Evolutionary conservation across 2,113 vertebrate species (phyloP).

Genomic region (Saguinus midas): DNA sequence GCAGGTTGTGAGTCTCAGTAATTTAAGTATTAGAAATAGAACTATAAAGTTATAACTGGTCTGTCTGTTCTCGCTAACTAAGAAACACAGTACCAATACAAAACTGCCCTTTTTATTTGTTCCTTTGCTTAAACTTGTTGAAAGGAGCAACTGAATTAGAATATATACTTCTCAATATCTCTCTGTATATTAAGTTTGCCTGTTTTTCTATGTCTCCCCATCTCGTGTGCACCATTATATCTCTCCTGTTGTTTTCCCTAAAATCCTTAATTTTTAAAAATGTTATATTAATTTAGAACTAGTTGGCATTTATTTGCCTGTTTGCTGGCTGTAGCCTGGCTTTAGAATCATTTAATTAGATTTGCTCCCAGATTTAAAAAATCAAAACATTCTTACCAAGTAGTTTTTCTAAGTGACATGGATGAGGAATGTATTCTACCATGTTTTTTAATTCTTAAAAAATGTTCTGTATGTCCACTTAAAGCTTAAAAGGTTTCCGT

Average conservation of each 20-base stretch:
- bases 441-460: neutral
- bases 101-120: neutral
- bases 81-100: neutral
- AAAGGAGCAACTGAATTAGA: neutral
- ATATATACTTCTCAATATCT: neutral
- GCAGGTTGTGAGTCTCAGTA: neutral
- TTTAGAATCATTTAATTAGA: neutral
- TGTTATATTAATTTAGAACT: neutral
- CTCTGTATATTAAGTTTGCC: neutral
- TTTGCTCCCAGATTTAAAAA: constrained; percentile 7
- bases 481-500: neutral
- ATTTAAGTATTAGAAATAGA: neutral
- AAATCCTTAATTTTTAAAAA: neutral
- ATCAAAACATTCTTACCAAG: neutral
- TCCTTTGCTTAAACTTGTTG: neutral
- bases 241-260: neutral
- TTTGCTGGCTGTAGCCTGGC: neutral
- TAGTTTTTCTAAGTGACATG: constrained; percentile 29
- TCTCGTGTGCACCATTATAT: neutral
- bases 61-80: neutral
- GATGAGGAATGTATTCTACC: constrained; percentile 5
- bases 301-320: neutral
- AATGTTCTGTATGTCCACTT: neutral
- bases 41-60: neutral
- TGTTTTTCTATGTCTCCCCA: neutral